Base-by-base conservation (phyloP, 2,113 vertebrate genomes). In the Pachycephala philippinensis region DNA sequence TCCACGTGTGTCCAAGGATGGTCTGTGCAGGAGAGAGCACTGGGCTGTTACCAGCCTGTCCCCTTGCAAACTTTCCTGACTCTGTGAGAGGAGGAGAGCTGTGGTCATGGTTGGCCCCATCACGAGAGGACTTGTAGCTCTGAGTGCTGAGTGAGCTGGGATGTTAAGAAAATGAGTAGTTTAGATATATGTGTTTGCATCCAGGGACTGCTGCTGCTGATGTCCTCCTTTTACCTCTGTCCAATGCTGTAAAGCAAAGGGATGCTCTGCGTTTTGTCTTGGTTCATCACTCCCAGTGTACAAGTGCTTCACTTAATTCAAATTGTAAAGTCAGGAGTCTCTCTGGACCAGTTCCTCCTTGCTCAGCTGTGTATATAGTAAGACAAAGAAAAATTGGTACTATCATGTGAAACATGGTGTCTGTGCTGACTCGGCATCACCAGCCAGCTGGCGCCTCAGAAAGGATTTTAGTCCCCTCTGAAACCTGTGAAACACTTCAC, bases 401-500 rank as follows among this genome's bases (percentile, higher is more conserved):
- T 84, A 23, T 45, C 39, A 7, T 40, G 27, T 80, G 60, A 77
- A 89, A 84, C 33, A 3, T 1, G 4, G 69, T 82, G 45, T 42
- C 64, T 81, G 23, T 86, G 64, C 86, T 84, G 93, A 66, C 71
- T 74, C 24, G 74, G 64, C 30, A 52, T 59, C 52, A 66, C 42
- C 59, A 54, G 89, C 86, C 93, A 90, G 84, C 80, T 96, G 91
- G 92, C 89, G 86, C 33, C 35, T 92, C 64, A 66, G 39, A 76
- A 95, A 69, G 70, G 53, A 80, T 88, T 96, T 94, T 77, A 88
- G 90, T 53, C 35, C 66, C 54, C 69, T 89, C 64, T 90, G 86
- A 84, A 89, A 93, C 88, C 90, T 89, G 80, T 87, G 93, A 97
- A 95, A 87, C 94, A 84, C 76, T 96, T 96, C 39, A 85, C 92